Evolutionary conservation across 1,140 invertebrate species (phyloP).

Genomic region (Bombyx mandarina): DNA sequence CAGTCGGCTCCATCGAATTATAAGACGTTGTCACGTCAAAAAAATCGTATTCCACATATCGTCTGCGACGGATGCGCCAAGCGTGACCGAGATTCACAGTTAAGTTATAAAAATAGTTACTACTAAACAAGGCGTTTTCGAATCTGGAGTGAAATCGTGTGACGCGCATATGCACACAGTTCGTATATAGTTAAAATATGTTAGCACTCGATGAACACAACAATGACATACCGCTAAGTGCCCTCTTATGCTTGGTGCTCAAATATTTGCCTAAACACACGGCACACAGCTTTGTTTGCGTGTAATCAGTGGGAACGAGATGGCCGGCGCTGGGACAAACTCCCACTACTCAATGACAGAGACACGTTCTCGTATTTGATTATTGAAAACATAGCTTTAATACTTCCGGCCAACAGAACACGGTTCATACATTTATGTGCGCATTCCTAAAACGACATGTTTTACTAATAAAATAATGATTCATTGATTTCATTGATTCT

Average conservation of each 20-base stretch:
- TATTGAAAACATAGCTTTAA: not conserved
- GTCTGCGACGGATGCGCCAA: no score
- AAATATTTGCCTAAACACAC: conserved; percentile 48
- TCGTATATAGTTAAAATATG: not conserved
- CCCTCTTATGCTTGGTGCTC: conserved; percentile 41
- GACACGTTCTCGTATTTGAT: not conserved
- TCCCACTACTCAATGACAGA: conserved; percentile 1
- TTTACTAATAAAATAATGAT: no score
- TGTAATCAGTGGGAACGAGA: conserved; percentile 42
- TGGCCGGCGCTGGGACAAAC: conserved; percentile 2
- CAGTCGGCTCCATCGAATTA: no score
- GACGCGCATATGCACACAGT: not conserved
- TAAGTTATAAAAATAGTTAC: no score
- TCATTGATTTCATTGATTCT: no score
- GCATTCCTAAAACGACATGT: no score
- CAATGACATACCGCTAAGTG: conserved; percentile 51
- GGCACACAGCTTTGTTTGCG: conserved; percentile 34
- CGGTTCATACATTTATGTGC: no score
- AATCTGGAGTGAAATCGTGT: not conserved
- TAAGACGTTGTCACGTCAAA: no score
- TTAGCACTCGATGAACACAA: conserved; percentile 27
- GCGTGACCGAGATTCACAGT: no score
- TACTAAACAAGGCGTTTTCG: no score
- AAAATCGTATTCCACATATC: no score
- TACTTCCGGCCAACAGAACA: no score